phyloP scores from a whole-genome alignment of 2,113 vertebrate genomes.

The Casuarius casuarius region DNA sequence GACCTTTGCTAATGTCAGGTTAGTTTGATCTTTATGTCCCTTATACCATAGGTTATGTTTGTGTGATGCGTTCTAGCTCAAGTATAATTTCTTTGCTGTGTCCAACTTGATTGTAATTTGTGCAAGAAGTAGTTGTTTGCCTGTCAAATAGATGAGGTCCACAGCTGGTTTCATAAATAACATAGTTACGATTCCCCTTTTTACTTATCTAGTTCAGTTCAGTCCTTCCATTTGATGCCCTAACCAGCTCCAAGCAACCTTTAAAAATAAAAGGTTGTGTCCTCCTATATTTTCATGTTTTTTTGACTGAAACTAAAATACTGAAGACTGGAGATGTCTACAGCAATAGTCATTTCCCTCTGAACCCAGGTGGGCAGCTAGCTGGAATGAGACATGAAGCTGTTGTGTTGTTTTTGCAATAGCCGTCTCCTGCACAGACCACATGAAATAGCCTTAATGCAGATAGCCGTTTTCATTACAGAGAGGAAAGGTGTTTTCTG shows the following conservation, averaged over 20 bases:
- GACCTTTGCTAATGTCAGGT: not conserved
- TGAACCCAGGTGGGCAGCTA: not conserved
- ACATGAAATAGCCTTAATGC: not conserved
- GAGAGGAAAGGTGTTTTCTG: not conserved
- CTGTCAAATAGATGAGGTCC: not conserved
- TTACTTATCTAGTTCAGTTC: not conserved
- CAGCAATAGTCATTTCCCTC: not conserved
- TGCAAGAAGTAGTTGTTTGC: not conserved
- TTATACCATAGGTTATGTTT: conserved; percentile 16
- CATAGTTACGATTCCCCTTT: not conserved
- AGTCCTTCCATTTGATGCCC: not conserved
- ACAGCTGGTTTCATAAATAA: not conserved
- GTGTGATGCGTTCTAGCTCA: not conserved
- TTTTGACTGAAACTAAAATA: not conserved
- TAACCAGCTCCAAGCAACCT: not conserved
- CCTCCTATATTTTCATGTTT: not conserved
- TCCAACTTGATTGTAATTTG: not conserved
- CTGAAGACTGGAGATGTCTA: not conserved
- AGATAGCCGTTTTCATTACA: not conserved
- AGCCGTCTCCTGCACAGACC: not conserved
- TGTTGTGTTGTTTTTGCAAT: not conserved
- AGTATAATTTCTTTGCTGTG: conserved; percentile 28
- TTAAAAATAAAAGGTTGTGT: not conserved
- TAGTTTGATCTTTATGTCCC: not conserved
- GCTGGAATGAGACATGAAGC: not conserved